These are phyloP conservation scores for Microtus oregoni DNA, from an alignment of 2,113 vertebrate species.

Conservation along the genomic window DNA sequence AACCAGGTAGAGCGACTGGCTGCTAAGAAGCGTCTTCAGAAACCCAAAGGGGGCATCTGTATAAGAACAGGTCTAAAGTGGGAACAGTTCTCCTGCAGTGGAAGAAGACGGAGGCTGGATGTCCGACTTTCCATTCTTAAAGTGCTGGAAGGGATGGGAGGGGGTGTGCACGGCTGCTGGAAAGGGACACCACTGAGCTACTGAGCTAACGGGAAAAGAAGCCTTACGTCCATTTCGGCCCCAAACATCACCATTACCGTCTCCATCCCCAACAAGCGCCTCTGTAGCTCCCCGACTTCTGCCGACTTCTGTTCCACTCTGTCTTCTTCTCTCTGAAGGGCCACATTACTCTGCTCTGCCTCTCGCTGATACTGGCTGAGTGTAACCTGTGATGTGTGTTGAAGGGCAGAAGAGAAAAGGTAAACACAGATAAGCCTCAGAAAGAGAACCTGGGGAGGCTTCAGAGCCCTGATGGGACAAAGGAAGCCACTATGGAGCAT, in stretches of 20 bases:
- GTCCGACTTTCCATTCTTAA: too few relatives aligned
- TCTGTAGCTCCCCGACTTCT: conserved; percentile 90
- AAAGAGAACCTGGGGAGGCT: neutral
- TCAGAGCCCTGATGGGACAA: neutral
- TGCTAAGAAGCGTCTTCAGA: neutral
- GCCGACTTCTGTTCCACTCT: conserved; percentile 85
- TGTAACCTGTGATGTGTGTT: conserved; percentile 85
- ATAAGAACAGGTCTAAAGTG: neutral
- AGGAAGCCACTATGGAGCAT: neutral
- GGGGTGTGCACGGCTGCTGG: neutral
- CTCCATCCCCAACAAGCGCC: conserved; percentile 92
- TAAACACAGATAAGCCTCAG: neutral
- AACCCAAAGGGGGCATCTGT: neutral
- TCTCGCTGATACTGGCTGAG: conserved; percentile 87
- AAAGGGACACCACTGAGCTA: neutral
- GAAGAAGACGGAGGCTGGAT: neutral
- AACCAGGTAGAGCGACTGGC: neutral
- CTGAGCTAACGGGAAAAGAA: neutral
- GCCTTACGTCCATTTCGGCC: fast-evolving
- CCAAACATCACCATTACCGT: conserved; percentile 76
- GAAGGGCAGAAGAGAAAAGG: neutral
- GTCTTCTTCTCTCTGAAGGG: conserved; percentile 85
- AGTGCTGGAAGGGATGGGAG: neutral
- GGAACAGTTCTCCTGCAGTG: neutral
- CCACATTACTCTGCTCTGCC: conserved; percentile 84